These are phyloP conservation scores for Oncorhynchus keta DNA, from an alignment of 2,113 vertebrate species.

Conservation along the genomic window DNA sequence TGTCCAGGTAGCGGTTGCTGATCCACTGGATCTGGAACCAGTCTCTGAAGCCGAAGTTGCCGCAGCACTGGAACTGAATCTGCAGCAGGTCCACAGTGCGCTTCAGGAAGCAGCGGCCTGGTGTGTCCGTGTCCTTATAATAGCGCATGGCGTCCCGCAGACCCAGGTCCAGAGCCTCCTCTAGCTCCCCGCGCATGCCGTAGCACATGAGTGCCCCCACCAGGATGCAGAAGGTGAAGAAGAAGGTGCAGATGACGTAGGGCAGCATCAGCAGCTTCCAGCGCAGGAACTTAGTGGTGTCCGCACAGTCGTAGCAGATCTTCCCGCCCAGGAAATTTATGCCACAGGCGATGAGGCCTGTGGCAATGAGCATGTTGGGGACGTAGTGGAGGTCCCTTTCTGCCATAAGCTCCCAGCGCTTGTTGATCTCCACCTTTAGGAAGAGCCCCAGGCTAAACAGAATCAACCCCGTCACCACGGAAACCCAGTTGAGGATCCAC, in stretches of 20 bases:
- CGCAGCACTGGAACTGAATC: slow-evolving; percentile 84
- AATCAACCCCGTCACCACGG: slow-evolving; percentile 78
- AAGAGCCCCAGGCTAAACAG: slow-evolving; percentile 84
- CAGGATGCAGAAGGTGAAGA: slow-evolving; percentile 85
- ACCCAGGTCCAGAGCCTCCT: slow-evolving; percentile 79
- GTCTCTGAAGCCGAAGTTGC: slow-evolving; percentile 83
- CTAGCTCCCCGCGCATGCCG: slow-evolving; percentile 79
- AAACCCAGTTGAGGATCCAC: slow-evolving; percentile 89
- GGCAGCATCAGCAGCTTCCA: slow-evolving; percentile 87
- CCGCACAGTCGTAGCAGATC: slow-evolving; percentile 87
- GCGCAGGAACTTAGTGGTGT: slow-evolving; percentile 79
- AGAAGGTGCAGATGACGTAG: slow-evolving; percentile 84
- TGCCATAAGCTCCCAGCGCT: slow-evolving; percentile 80
- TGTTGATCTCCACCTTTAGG: slow-evolving; percentile 84
- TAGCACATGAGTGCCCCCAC: slow-evolving; percentile 86
- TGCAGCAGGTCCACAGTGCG: slow-evolving; percentile 82
- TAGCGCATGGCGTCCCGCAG: slow-evolving; percentile 79
- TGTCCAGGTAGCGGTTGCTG: slow-evolving; percentile 83
- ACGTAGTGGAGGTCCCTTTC: slow-evolving; percentile 79
- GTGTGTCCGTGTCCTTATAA: slow-evolving; percentile 87
- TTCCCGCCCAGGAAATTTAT: slow-evolving; percentile 88
- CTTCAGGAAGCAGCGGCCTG: slow-evolving; percentile 85
- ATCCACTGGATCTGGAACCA: slow-evolving; percentile 92
- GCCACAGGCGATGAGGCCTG: slow-evolving; percentile 82
- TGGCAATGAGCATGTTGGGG: slow-evolving; percentile 83